Base-by-base conservation (phyloP, 1,140 invertebrate genomes). In the Drosophila lini region DNA sequence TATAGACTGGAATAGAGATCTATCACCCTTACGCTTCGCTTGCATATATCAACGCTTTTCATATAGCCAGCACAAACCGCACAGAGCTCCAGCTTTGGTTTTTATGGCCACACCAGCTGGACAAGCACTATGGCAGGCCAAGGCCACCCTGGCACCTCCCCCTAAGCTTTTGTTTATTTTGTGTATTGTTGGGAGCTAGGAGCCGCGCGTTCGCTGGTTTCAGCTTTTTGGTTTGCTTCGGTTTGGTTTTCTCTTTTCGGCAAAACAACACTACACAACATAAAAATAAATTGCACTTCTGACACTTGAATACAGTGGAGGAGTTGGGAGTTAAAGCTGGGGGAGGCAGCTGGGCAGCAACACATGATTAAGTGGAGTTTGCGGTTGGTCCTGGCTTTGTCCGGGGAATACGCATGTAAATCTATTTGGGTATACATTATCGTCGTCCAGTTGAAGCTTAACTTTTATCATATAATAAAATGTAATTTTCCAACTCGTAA, bases 391-490 rank as follows among this genome's bases (percentile, higher is more conserved):
- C 80, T 74, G 78, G 64, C 63, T 84, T 84, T 80, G 78, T 56
- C 50, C 61, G 50, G 80, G 84, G 80, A 89, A 83, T 83, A 89
- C 84, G 84, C 84, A 89, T 89, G 84, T 89, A 89, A 89, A 89
- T 89, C 84, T 89, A 89, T 89, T 89, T 89, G 74, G 76, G 84
- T 89, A 69, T 89, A 89, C 84, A 89, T 89, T 89, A 89, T 89
- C 84, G 84, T 84, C 84, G 84, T 89, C 84, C 84, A 89, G 84
- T 89, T 89, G 84, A 84, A 89, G 84, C 85, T 89, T 89, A 89
- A 89, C 84, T 89, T 89, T 89, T 89, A 89, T 89, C 84, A 89
- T 89, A 89, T 89, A 89, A 89, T 89, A 89, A 89, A 89, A 89
- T 89, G 84, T 89, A 89, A 89, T 89, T 89, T 89, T 89, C 78